Conservation (phyloP, 2,797 vertebrate genomes). For the Microcaecilia unicolor region DNA sequence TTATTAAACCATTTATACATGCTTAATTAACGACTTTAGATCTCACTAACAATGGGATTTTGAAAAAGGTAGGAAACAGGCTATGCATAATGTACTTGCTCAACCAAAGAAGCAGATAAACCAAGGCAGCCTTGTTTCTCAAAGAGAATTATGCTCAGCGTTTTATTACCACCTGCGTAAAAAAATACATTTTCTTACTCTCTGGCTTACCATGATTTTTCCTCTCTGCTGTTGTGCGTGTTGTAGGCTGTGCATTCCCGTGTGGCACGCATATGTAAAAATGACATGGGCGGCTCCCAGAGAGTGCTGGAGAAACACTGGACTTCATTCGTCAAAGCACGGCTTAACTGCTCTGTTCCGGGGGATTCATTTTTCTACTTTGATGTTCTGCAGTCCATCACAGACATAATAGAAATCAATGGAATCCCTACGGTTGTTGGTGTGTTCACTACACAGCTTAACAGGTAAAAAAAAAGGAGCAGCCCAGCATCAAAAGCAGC, state of each 20-base stretch:
- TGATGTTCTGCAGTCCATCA: conserved; percentile 92
- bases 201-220: conserved; percentile 33
- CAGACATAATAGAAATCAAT: conserved; percentile 86
- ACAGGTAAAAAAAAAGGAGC: conserved; percentile 72
- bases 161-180: conserved; percentile 46
- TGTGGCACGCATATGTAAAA: conserved; percentile 96
- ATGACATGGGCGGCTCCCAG: conserved; percentile 92
- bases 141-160: conserved; percentile 21
- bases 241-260: conserved; percentile 89
- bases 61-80: conserved; percentile 6
- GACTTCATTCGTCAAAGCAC: conserved; percentile 94
- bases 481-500: conserved; percentile 1
- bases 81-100: conserved; percentile 10
- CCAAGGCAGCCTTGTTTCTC: conserved; percentile 12
- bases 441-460: conserved; percentile 95
- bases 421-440: conserved; percentile 82
- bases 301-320: conserved; percentile 94
- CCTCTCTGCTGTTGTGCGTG: neutral
- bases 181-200: neutral
- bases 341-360: conserved; percentile 92
- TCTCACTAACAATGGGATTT: conserved; percentile 25
- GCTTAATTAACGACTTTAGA: conserved; percentile 55
- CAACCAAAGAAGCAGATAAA: conserved; percentile 4
- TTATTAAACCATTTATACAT: conserved; percentile 66
- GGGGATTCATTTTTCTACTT: conserved; percentile 98